Conservation (phyloP, 2,797 vertebrate genomes). For the Sebastes diaconus region DNA sequence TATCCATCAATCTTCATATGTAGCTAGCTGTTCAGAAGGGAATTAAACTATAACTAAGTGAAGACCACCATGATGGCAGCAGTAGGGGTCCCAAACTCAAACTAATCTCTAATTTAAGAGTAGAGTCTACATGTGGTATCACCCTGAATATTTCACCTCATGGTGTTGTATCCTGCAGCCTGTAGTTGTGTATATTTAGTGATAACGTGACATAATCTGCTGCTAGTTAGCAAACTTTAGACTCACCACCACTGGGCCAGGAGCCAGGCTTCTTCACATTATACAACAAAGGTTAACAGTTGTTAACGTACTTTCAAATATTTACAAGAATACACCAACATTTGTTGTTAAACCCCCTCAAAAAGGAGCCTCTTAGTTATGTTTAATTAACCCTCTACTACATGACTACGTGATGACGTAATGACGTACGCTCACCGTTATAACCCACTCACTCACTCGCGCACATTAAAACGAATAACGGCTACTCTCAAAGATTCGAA, state of each 20-base stretch:
- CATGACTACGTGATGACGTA: constrained; percentile 73
- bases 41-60: neutral
- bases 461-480: constrained; percentile 14
- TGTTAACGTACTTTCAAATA: too few relatives aligned
- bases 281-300: neutral
- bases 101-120: neutral
- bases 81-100: neutral
- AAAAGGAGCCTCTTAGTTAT: neutral
- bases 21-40: neutral
- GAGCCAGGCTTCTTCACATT: neutral
- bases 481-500: constrained; percentile 19
- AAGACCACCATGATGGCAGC: neutral
- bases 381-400: constrained; percentile 25
- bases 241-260: neutral
- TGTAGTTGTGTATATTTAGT: neutral
- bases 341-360: neutral
- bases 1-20: neutral
- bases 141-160: neutral
- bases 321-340: neutral
- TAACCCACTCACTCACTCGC: constrained; percentile 10
- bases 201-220: constrained; percentile 12
- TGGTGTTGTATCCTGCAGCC: neutral
- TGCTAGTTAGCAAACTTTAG: constrained; percentile 33
- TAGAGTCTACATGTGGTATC: neutral
- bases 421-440: constrained; percentile 26